Percentiles rank a stretch among this genome's conserved stretches.
These are phyloP conservation scores for Ariopsis seemanni DNA, from an alignment of 2,113 vertebrate genomes.

Conservation along the genomic window DNA sequence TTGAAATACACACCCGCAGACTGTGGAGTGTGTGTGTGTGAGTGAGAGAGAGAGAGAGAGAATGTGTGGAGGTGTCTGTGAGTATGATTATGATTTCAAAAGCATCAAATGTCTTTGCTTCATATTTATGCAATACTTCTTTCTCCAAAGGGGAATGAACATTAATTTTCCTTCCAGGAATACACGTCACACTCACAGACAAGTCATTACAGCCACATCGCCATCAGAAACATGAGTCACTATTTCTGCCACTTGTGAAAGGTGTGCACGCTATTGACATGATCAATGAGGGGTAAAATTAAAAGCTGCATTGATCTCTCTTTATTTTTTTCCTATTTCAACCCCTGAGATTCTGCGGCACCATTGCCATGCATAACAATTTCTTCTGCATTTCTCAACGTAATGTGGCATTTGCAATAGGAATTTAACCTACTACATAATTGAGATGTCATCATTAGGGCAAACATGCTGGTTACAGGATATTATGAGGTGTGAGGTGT, in stretches of 20 bases:
- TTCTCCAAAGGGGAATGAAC: conserved; percentile 18
- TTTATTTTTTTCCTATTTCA: conserved; percentile 35
- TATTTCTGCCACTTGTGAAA: conserved; percentile 48
- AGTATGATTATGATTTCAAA: conserved; percentile 33
- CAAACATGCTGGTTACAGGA: background rate
- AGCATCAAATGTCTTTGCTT: conserved; percentile 25
- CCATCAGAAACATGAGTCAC: conserved; percentile 45
- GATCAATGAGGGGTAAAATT: conserved; percentile 63
- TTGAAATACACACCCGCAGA: conserved; percentile 13
- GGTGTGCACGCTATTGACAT: conserved; percentile 57
- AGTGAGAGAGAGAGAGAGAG: background rate
- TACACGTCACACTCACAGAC: conserved; percentile 22
- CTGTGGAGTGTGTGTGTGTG: background rate
- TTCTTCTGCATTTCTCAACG: conserved; percentile 42
- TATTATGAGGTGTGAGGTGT: background rate
- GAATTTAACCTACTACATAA: conserved; percentile 41
- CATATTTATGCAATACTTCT: conserved; percentile 22
- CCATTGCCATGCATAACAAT: conserved; percentile 50
- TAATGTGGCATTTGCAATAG: conserved; percentile 45
- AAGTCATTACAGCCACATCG: conserved; percentile 36
- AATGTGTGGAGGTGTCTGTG: background rate
- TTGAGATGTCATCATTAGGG: conserved; percentile 43
- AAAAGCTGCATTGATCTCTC: conserved; percentile 58
- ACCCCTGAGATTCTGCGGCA: conserved; percentile 44
- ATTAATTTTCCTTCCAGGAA: conserved; percentile 44